Base-by-base conservation (phyloP, 2,888 invertebrate species). In the Leptopilina myrica region DNA sequence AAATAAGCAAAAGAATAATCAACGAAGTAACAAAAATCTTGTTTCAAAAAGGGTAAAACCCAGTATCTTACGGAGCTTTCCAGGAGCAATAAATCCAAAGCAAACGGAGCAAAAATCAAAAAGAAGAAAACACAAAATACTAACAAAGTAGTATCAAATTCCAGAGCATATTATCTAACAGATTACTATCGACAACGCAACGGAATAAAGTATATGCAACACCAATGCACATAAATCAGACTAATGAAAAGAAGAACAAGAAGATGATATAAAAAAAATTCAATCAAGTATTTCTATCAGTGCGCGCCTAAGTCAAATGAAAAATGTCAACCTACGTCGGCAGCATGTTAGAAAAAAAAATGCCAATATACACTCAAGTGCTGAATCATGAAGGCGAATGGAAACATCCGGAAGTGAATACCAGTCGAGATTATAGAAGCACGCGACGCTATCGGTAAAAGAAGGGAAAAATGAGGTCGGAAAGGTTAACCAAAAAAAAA, bases 371-470 rank as follows among this genome's bases (percentile, higher is more conserved):
- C 75, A 78, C 76, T 79, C 79, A 69, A 76, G 81, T 79, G 76
- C 81, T 82, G 84, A 82, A 82, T 81, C 82, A 84, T 79, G 81
- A 79, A 78, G 78, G 76, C 43, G 65, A 80, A 53, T 49, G 12
- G 81, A 81, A 80, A 81, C 79, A 79, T 80, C 76, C 81, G 80
- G 82, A 84, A 82, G 66, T 76, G 26, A 59, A 62, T 49, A 43
- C 43, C 12, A 59, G 59, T 46, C 78, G 79, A 79, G 49, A 49
- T 49, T 81, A 80, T 78, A 78, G 80, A 80, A 78, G 82, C 80
- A 81, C 78, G 79, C 80, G 53, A 69, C 62, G 65, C 65, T 73
- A 53, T 77, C 53, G 73, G 73, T 4, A 46, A 77, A 20, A 64
- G 69, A 69, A 73, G 49, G 53, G 75, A 65, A 76, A 73, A 78